These are phyloP conservation scores for Cenopis cana DNA, from an alignment of 2,888 invertebrate species.

Conservation along the genomic window DNA sequence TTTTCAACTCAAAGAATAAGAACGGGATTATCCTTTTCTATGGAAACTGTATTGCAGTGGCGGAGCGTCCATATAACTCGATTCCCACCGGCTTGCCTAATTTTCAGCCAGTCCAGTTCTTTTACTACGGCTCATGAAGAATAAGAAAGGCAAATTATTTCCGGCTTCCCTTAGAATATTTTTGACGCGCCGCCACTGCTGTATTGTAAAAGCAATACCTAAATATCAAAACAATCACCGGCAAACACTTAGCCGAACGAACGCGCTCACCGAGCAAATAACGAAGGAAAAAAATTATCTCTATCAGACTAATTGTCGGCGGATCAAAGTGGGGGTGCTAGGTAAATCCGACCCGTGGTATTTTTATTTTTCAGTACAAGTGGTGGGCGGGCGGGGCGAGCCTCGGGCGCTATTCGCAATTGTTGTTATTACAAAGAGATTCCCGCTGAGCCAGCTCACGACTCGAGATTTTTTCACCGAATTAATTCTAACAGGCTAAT, in stretches of 20 bases:
- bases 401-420: conserved; percentile 79
- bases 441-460: conserved; percentile 77
- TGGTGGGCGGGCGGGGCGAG: conserved; percentile 58
- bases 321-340: conserved; percentile 73
- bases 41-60: no score
- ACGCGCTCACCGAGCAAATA: conserved; percentile 62
- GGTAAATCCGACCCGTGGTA: conserved; percentile 73
- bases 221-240: conserved; percentile 71
- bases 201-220: conserved; percentile 11
- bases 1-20: neutral
- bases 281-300: conserved; percentile 79
- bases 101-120: no score
- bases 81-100: no score
- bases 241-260: conserved; percentile 70
- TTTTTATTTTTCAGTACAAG: conserved; percentile 62
- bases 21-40: no score
- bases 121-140: no score
- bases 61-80: no score
- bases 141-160: conserved; percentile 5
- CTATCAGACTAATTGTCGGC: conserved; percentile 78
- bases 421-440: conserved; percentile 84
- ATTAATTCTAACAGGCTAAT: conserved; percentile 69
- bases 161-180: no score
- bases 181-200: no score
- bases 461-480: conserved; percentile 70